Base-by-base conservation (phyloP, 23 tunicate species). In the Halocynthia aurantium region DNA sequence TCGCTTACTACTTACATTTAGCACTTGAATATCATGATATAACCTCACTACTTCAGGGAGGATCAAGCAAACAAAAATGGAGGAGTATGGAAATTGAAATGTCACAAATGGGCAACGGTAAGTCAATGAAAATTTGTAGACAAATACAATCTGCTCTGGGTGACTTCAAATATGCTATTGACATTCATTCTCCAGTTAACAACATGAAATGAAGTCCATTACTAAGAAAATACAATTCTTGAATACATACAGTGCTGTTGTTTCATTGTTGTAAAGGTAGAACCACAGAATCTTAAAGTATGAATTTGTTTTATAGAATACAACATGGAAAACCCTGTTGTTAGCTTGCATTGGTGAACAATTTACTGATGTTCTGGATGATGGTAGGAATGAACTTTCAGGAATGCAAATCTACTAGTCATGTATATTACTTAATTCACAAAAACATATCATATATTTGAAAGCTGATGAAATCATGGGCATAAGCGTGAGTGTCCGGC, bases 301-400 rank as follows among this genome's bases (percentile, higher is more conserved):
- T 80, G 52, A 7, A 52, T 44, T 8, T 20, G 62, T 55, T 71
- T 61, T 71, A 50, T 70, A 90, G 96, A 85, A 86, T 69, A 84
- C 57, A 64, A 85, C 87, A 11, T 93, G 98, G 98, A 80, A 80
- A 10, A 85, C 91, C 55, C 72, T 93, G 69, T 65, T 93, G 7
- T 60, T 93, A 72, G 93, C 84, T n/a, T 86, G 87, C 71, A 93
- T 93, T 82, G 98, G 98, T 8, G 98, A 93, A 80, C 91, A 93
- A 58, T 86, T 93, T 56, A 58, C 81, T 69, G 82, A 84, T 19
- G 20, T 52, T 89, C 84, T 91, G n/a, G 84, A 71, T 55, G 50
- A 82, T 44, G 95, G 95, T 88, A 56, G 22, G 74, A 13, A 4
- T 13, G 63, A 58, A 13, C 63, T 13, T 13, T 58, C 4, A 58